Base-by-base conservation (phyloP, 2,797 vertebrate species). In the Pampus argenteus region DNA sequence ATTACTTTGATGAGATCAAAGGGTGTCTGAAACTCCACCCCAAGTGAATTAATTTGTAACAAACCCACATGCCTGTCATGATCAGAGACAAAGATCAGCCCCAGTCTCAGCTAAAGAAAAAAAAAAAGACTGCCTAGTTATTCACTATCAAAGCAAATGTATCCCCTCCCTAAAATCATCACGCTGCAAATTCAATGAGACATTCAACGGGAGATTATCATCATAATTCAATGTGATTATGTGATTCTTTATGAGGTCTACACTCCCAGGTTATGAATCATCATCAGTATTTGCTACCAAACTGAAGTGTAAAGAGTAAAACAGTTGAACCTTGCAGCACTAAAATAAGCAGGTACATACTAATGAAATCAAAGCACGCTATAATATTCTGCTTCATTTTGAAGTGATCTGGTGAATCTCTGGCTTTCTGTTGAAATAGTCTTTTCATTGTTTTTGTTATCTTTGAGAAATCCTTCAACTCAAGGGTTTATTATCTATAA, bases 401-500 rank as follows among this genome's bases (percentile, higher is more conserved):
- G 34, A 36, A 13, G 17, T 44, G 40, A 40, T 40, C 34, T 18
- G n/a, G 13, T 5, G 9, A 47, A 44, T 73, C 40, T 66, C 29
- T 5, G 9, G 42, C 38, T 73, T 34, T 66, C 29, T 23, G 51
- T 66, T 48, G 23, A 66, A 64, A 44, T 44, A 7, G 22, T 29
- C 66, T 20, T 83, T 56, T 51, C 17, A 25, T 42, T 65, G 71
- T 63, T 79, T 77, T 79, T 66, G 40, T 79, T 70, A 61, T 73
- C 62, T 50, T 68, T 79, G 8, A 50, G 70, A 75, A 76, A 61
- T 77, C 74, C 29, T 25, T 25, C 13, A 56, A 72, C 25, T 67
- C 31, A 14, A 70, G n/a, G n/a, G 74, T 85, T 86, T 86, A 76
- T 82, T 79, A 83, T 89, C 66, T 78, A 17, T 69, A 67, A 84